Percentiles rank a stretch among this genome's conserved stretches.
Conservation (phyloP, 2,888 invertebrate species). For the Cerceris ruficornis region DNA sequence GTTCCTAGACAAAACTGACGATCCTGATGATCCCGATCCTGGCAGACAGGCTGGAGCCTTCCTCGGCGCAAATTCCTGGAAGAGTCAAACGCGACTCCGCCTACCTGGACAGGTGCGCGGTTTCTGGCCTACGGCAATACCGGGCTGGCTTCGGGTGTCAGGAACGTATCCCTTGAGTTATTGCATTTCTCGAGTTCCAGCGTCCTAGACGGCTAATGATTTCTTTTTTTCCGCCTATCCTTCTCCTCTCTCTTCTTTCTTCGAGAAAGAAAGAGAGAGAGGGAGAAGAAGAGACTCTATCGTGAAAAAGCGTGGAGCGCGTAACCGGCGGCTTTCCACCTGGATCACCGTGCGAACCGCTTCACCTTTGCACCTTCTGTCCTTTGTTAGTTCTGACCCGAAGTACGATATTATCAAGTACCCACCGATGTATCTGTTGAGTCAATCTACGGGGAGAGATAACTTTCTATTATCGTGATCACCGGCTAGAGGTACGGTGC, state of each 20-base stretch:
- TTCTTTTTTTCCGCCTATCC: constrained; percentile 52
- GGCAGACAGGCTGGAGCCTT: constrained; percentile 80
- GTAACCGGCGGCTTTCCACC: constrained; percentile 48
- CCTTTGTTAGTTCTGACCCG: constrained; percentile 36
- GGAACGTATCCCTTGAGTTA: constrained; percentile 76
- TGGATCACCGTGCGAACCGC: constrained; percentile 51
- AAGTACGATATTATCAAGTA: constrained; percentile 46
- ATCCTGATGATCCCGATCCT: constrained; percentile 77
- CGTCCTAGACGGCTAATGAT: constrained; percentile 69
- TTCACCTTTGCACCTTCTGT: constrained; percentile 45
- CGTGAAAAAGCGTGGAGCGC: constrained; percentile 41
- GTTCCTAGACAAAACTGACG: constrained; percentile 74
- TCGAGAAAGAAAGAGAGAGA: constrained; percentile 3
- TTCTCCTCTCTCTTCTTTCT: no score
- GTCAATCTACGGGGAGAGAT: constrained; percentile 48
- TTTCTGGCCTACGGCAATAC: constrained; percentile 70
- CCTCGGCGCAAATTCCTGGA: constrained; percentile 75
- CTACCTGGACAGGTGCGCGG: constrained; percentile 80
- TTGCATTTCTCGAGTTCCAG: constrained; percentile 76
- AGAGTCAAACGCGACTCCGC: constrained; percentile 70
- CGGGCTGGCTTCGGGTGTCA: constrained; percentile 70
- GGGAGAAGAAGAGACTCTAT: constrained; percentile 7
- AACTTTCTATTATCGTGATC: constrained; percentile 60
- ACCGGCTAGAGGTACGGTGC: constrained; percentile 23
- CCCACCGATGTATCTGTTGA: constrained; percentile 47